A percentile compares a stretch with the other conserved stretches of the same genome.
Conservation (phyloP, 1,140 invertebrate genomes). For the Bombus pyrosoma region DNA sequence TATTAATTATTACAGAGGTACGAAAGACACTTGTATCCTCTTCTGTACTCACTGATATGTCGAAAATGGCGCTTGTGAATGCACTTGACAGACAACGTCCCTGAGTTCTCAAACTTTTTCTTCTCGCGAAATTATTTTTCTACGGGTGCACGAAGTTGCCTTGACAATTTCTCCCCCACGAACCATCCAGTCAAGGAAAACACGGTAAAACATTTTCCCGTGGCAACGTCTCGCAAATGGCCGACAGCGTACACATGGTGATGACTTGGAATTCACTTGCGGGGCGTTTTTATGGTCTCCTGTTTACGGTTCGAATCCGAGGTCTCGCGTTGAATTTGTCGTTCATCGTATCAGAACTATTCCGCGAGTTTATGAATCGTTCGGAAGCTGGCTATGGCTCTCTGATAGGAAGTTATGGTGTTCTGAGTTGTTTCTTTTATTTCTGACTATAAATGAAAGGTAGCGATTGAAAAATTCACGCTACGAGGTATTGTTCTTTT, state of each 20-base stretch:
- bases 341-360: background rate
- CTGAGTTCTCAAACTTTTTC: background rate
- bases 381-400: background rate
- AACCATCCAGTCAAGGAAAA: background rate
- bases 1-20: too few species aligned
- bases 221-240: background rate
- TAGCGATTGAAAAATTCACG: background rate
- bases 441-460: background rate
- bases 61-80: background rate
- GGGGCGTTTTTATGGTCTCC: slow-evolving; percentile 9
- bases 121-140: slow-evolving; percentile 9
- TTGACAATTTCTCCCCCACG: slow-evolving; percentile 21
- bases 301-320: background rate
- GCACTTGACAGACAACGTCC: background rate
- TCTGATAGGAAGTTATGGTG: background rate
- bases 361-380: slow-evolving; percentile 8
- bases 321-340: slow-evolving; percentile 12
- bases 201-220: slow-evolving; percentile 6
- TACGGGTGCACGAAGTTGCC: slow-evolving; percentile 1
- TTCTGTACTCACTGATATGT: background rate
- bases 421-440: background rate
- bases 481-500: background rate
- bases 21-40: background rate
- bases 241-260: slow-evolving; percentile 3
- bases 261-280: background rate